phyloP scores from a whole-genome alignment of 2,888 invertebrate genomes.

The Aphrophora alni region DNA sequence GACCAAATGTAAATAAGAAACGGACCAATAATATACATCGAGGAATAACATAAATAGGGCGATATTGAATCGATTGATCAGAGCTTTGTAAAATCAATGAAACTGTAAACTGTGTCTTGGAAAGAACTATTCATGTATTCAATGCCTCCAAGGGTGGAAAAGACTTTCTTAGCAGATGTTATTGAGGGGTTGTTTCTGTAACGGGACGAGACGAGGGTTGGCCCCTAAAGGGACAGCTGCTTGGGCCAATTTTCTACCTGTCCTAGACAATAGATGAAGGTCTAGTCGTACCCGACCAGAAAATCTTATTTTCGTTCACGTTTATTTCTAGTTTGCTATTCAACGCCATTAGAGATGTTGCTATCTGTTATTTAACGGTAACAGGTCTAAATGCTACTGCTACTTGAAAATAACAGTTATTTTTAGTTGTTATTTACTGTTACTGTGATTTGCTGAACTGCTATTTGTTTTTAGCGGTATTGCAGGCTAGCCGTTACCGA shows the following conservation, averaged over 20 bases:
- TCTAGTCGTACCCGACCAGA: not conserved
- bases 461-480: no score
- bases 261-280: not conserved
- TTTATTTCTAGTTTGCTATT: conserved; percentile 1
- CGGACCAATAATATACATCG: no score
- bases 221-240: conserved; percentile 2
- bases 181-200: conserved; percentile 9
- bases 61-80: not conserved
- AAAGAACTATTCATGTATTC: not conserved
- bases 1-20: no score
- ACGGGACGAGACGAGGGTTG: not conserved
- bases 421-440: no score
- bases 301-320: not conserved
- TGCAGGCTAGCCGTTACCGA: no score
- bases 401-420: no score
- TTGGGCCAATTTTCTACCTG: conserved; percentile 2
- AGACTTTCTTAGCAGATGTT: not conserved
- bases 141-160: not conserved
- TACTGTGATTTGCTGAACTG: no score
- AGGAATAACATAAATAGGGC: no score
- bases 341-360: not conserved
- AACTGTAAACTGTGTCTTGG: not conserved
- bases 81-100: not conserved
- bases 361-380: no score
- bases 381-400: no score